Conservation (phyloP, 2,797 vertebrate genomes). For the Labroides dimidiatus region DNA sequence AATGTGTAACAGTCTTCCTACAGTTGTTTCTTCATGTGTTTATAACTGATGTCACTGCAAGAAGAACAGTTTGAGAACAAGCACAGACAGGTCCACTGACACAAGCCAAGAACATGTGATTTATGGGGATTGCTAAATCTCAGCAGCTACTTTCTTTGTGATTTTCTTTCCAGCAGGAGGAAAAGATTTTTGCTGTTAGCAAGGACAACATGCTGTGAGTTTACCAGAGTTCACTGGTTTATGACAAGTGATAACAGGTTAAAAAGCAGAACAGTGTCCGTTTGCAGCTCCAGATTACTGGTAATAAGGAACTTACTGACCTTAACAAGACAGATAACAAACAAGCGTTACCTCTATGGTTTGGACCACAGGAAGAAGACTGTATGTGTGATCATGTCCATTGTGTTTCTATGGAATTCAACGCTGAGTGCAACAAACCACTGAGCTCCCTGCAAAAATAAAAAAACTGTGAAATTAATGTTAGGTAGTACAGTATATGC, state of each 20-base stretch:
- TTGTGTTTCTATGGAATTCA: slow-evolving; percentile 22
- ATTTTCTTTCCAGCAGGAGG: slow-evolving; percentile 21
- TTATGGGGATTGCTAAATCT: slow-evolving; percentile 21
- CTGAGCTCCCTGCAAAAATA: slow-evolving; percentile 20
- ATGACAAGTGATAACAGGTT: slow-evolving; percentile 3
- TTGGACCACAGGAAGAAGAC: slow-evolving; percentile 17
- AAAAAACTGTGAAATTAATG: slow-evolving; percentile 26
- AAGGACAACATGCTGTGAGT: slow-evolving; percentile 14
- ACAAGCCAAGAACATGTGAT: slow-evolving; percentile 22
- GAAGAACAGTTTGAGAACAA: slow-evolving; percentile 21
- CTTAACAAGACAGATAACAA: slow-evolving; percentile 28
- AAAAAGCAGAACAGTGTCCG: slow-evolving; percentile 11
- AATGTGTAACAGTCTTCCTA: slow-evolving; percentile 7
- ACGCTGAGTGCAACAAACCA: slow-evolving; percentile 11
- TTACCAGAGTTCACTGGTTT: not conserved
- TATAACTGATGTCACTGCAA: slow-evolving; percentile 16
- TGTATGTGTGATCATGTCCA: slow-evolving; percentile 17
- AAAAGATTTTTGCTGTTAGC: not conserved
- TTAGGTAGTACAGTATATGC: slow-evolving; percentile 39
- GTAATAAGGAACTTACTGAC: slow-evolving; percentile 37
- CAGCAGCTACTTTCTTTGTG: not conserved
- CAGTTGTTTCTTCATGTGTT: slow-evolving; percentile 21
- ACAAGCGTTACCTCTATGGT: slow-evolving; percentile 28
- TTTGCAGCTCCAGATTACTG: slow-evolving; percentile 15
- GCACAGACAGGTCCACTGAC: slow-evolving; percentile 25